Evolutionary conservation across 2,113 vertebrate genomes (phyloP).

Genomic region (Mungos mungo): DNA sequence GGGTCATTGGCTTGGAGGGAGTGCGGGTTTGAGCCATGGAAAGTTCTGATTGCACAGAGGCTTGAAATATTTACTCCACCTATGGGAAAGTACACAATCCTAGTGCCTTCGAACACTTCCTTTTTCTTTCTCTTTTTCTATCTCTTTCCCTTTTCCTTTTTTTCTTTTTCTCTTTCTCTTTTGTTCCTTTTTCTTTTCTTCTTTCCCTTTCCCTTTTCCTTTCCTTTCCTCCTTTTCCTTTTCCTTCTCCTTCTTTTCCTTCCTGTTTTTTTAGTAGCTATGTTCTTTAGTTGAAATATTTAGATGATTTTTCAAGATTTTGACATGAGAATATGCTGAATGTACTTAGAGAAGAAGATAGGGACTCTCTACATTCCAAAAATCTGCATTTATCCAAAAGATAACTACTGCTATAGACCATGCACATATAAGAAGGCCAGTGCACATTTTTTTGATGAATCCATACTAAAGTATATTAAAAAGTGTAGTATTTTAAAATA

Average conservation of each 20-base stretch:
- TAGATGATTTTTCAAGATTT: slow-evolving; percentile 18
- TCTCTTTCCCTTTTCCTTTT: too few species aligned
- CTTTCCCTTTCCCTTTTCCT: neutral
- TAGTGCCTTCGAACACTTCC: neutral
- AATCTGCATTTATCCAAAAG: neutral
- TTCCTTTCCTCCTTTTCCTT: neutral
- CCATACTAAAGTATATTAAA: neutral
- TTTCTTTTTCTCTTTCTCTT: too few species aligned
- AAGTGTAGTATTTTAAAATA: neutral
- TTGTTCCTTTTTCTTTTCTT: too few species aligned
- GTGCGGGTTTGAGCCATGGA: accelerated
- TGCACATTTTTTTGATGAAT: neutral
- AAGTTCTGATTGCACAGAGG: neutral
- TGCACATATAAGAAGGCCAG: neutral
- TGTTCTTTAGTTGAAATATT: neutral
- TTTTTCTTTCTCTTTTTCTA: neutral
- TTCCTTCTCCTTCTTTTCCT: too few species aligned
- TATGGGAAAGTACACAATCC: neutral
- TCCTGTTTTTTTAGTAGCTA: neutral
- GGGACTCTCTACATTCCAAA: neutral
- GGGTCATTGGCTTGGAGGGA: too few species aligned
- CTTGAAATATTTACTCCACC: neutral
- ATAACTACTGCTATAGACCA: neutral
- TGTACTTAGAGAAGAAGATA: neutral
- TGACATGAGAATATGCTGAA: neutral